Evolutionary conservation across 1,140 invertebrate genomes (phyloP).

Genomic region (Manduca sexta): DNA sequence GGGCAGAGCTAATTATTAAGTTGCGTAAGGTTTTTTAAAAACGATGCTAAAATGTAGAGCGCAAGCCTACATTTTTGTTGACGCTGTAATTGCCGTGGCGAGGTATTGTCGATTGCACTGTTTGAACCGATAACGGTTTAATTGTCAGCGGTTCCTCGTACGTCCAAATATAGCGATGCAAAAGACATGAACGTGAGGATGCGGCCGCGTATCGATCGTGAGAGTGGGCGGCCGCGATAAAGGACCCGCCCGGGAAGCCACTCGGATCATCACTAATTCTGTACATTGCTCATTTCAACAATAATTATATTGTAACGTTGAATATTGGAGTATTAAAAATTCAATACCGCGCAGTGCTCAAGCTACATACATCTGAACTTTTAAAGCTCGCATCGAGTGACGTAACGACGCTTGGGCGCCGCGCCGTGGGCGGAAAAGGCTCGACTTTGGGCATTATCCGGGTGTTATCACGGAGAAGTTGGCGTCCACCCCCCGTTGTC

Average conservation of each 20-base stretch:
- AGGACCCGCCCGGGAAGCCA: constrained; percentile 4
- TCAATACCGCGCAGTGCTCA: constrained; percentile 1
- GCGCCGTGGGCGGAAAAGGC: not conserved
- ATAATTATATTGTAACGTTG: too few relatives aligned
- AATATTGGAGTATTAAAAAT: not conserved
- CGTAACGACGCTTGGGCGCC: constrained; percentile 16
- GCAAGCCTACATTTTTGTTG: too few relatives aligned
- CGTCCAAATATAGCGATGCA: constrained; percentile 19
- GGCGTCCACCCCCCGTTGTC: constrained; percentile 16
- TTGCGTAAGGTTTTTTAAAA: too few relatives aligned
- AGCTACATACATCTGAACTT: constrained; percentile 8
- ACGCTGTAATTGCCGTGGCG: not conserved
- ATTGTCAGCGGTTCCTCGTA: constrained; percentile 1
- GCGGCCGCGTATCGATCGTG: constrained; percentile 11
- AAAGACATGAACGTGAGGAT: constrained; percentile 29
- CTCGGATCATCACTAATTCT: not conserved
- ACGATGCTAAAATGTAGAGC: too few relatives aligned
- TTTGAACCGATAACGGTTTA: not conserved
- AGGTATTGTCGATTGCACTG: not conserved
- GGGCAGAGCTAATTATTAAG: constrained; percentile 12
- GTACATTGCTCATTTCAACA: not conserved
- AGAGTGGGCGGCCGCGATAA: constrained; percentile 13
- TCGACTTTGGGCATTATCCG: constrained; percentile 22
- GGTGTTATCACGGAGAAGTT: constrained; percentile 31
- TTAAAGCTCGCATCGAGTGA: constrained; percentile 20